Conservation (phyloP, 2,888 invertebrate species). For the Torymus auratus region DNA sequence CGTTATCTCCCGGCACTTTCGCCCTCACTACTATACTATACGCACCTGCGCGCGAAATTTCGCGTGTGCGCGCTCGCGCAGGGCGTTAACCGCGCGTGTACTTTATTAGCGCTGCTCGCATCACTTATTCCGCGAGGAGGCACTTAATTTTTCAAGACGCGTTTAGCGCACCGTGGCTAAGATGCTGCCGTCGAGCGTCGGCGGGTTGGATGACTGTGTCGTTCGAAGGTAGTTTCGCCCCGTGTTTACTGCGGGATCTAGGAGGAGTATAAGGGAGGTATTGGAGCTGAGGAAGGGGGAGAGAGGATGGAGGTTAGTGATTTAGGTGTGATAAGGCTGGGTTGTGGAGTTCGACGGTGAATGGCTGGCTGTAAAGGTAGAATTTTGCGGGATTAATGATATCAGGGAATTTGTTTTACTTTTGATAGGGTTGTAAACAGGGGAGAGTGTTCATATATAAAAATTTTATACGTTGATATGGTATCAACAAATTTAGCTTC, state of each 20-base stretch:
- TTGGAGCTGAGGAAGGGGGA: no score
- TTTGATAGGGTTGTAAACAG: no score
- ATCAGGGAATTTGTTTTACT: no score
- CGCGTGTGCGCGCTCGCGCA: constrained; percentile 6
- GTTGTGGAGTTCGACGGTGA: no score
- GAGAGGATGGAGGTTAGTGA: background rate
- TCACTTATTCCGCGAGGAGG: constrained; percentile 27
- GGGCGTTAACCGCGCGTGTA: constrained; percentile 24
- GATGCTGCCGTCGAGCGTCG: background rate
- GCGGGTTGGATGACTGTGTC: background rate
- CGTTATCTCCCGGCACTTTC: constrained; percentile 66
- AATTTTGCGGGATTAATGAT: no score
- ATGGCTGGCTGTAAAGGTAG: no score
- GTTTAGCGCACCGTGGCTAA: constrained; percentile 20
- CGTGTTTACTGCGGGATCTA: constrained; percentile 16
- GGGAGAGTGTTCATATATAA: no score
- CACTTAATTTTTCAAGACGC: constrained; percentile 50
- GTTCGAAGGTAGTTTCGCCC: background rate
- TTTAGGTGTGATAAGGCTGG: background rate
- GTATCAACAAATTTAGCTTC: no score
- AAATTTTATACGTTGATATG: no score
- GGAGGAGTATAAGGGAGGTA: no score
- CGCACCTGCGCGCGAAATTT: constrained; percentile 55
- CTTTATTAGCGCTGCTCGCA: constrained; percentile 49
- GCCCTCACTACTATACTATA: constrained; percentile 48